Percentiles rank a stretch among this genome's conserved stretches.
These are phyloP conservation scores for Apaloderma vittatum DNA, from an alignment of 2,113 vertebrate genomes.

Conservation along the genomic window DNA sequence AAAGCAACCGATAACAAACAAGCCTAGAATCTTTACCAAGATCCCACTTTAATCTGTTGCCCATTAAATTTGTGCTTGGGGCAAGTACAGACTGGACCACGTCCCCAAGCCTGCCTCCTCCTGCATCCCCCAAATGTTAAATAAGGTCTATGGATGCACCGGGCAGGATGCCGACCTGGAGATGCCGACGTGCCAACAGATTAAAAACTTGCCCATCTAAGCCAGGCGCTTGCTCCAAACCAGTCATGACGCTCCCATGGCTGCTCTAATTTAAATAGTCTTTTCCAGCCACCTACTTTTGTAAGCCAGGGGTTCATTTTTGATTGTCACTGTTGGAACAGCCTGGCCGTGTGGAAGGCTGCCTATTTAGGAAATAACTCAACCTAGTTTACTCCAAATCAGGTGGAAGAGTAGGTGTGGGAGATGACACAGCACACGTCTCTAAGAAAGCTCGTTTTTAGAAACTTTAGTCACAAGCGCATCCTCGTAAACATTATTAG, in stretches of 20 bases:
- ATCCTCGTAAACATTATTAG: not conserved
- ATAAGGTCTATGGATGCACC: not conserved
- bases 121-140: not conserved
- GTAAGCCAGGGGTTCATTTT: not conserved
- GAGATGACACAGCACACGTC: not conserved
- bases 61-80: not conserved
- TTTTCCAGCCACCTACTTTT: not conserved
- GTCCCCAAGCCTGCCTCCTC: not conserved
- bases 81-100: rapidly evolving
- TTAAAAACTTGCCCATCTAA: not conserved
- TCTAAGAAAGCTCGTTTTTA: not conserved
- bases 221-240: rapidly evolving
- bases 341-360: not conserved
- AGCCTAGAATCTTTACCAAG: not conserved
- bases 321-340: not conserved
- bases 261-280: not conserved
- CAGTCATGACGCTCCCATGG: rapidly evolving
- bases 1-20: not conserved
- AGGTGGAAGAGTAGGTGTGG: not conserved
- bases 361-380: not conserved
- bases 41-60: not conserved
- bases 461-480: not conserved
- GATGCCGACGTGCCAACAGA: rapidly evolving
- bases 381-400: not conserved
- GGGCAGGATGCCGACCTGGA: not conserved